A percentile compares a stretch with the other conserved stretches of the same genome.
These are phyloP conservation scores for Lordiphosa collinella DNA, from an alignment of 1,140 invertebrate genomes.

Conservation along the genomic window DNA sequence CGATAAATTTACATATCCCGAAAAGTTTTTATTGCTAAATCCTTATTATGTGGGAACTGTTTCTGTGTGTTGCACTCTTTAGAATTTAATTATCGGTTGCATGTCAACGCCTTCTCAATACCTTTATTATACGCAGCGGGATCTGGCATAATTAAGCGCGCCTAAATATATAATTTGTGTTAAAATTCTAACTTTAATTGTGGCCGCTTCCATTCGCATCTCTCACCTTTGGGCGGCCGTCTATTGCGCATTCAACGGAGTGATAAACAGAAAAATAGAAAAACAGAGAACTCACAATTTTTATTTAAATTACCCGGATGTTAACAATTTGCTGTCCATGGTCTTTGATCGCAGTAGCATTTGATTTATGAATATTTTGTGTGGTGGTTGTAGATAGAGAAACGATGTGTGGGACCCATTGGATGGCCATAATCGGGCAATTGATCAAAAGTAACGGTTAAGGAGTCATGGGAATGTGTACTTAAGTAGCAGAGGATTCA, in stretches of 20 bases:
- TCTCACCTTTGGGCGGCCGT: slow-evolving; percentile 4
- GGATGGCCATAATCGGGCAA: not conserved
- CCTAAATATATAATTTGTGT: slow-evolving; percentile 55
- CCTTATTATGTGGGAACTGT: slow-evolving; percentile 70
- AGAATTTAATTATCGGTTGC: slow-evolving; percentile 71
- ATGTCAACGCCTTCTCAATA: slow-evolving; percentile 71
- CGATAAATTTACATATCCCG: slow-evolving; percentile 54
- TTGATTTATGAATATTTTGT: slow-evolving; percentile 53
- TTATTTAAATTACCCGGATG: slow-evolving; percentile 73
- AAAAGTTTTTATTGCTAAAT: slow-evolving; percentile 69
- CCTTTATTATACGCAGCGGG: slow-evolving; percentile 56
- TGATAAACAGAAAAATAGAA: slow-evolving; percentile 49
- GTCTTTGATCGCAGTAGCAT: slow-evolving; percentile 42
- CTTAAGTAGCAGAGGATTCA: no score
- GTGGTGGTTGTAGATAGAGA: not conserved
- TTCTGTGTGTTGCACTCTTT: slow-evolving; percentile 22
- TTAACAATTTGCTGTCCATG: slow-evolving; percentile 65
- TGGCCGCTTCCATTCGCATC: slow-evolving; percentile 7
- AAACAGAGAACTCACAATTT: slow-evolving; percentile 26
- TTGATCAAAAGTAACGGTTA: not conserved
- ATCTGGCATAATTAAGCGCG: slow-evolving; percentile 59
- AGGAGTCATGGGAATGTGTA: not conserved
- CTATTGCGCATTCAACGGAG: slow-evolving; percentile 3
- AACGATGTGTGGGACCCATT: not conserved
- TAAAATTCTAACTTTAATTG: slow-evolving; percentile 61